Percentiles rank a stretch among this genome's conserved stretches.
phyloP scores from a whole-genome alignment of 2,113 vertebrate genomes.

The Potamarius usumacintae region DNA sequence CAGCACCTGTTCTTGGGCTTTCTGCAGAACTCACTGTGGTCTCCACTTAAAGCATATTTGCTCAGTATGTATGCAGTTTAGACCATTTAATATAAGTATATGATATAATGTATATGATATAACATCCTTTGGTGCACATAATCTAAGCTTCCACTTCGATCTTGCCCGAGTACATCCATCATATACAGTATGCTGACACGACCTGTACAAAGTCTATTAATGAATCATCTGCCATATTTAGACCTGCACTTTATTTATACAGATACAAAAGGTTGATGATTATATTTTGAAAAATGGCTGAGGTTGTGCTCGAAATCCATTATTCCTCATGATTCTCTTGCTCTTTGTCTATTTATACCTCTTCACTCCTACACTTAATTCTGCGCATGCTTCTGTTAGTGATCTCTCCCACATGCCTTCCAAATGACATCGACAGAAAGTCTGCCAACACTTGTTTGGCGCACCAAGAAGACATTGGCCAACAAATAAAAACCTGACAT shows the following conservation, averaged over 20 bases:
- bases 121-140: neutral
- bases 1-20: too few relatives aligned
- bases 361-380: constrained; percentile 18
- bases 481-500: constrained; percentile 38
- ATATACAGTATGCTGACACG: neutral
- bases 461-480: neutral
- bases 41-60: neutral
- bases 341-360: constrained; percentile 8
- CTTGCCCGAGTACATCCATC: neutral
- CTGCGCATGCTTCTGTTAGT: constrained; percentile 3
- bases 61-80: neutral
- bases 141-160: neutral
- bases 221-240: neutral
- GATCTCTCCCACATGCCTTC: constrained; percentile 41
- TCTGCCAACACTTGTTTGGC: constrained; percentile 28
- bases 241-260: neutral
- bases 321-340: constrained; percentile 8
- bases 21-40: too few relatives aligned
- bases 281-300: constrained; percentile 18
- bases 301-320: constrained; percentile 19
- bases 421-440: constrained; percentile 39
- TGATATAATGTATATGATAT: neutral
- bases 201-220: neutral
- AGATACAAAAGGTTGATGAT: constrained; percentile 5
- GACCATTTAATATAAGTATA: neutral